Evolutionary conservation across 2,113 vertebrate species (phyloP), one percentile per base, ranked within the genome.

Genomic region (Corythoichthys haematopterus): DNA sequence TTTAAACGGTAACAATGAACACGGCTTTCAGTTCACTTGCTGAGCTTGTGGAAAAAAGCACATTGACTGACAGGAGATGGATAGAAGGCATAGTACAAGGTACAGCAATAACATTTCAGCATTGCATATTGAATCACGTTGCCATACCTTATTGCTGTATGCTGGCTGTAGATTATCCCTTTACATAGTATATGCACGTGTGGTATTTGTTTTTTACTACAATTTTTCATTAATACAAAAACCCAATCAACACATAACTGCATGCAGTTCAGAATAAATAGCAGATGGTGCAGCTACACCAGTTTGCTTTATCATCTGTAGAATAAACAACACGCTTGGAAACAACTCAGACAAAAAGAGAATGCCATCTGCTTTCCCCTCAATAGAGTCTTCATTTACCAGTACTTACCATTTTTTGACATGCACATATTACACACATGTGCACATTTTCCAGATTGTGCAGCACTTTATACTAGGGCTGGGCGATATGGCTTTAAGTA

Each of bases 31-130:
- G 77, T 85, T 80, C 68, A 75, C 76, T 66, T 57, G 72, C 78
- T 84, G 85, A 85, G 84, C 80, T 74, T 79, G 84, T 83, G 81
- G 77, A 77, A 85, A 83, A 85, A 87, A 72, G 28, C 33, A 7
- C 33, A 57, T 57, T 36, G 55, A 57, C 33, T 36, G 33, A 57
- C 33, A 57, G 55, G 33, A 57, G 55, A 57, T 58, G 64, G 72
- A 60, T 12, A 68, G 62, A 76, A 56, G n/a, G 28, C 63, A 58
- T 15, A 28, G 14, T 57, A 61, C 57, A 79, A 62, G 14, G 12
- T 61, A 71, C 62, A 11, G 59, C 47, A 65, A 73, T 55, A 20
- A 33, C 2, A 3, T 35, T 12, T 35, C 11, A 1, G 28, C 10
- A 33, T 35, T 5, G 53, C 6, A 33, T 13, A 36, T 15, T 5